Evolutionary conservation across 2,113 vertebrate species (phyloP).

Genomic region (Tamias sibiricus): DNA sequence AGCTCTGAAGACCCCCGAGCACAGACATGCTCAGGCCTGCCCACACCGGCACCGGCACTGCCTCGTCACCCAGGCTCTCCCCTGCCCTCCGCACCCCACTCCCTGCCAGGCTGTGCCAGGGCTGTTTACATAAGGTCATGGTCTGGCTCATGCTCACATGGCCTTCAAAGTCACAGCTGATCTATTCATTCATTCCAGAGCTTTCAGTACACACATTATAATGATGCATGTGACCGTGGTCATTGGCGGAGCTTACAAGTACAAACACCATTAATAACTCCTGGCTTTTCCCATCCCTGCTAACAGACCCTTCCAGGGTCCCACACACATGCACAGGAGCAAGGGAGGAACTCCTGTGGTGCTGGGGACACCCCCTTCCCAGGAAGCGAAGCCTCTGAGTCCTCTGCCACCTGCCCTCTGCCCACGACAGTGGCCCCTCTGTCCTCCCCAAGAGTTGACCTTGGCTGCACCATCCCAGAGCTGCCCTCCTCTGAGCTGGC

Average conservation of each 20-base stretch:
- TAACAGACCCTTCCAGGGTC: not conserved
- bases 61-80: not conserved
- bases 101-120: not conserved
- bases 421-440: not conserved
- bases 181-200: not conserved
- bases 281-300: not conserved
- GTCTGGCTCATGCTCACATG: not conserved
- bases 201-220: constrained; percentile 1
- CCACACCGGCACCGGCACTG: not conserved
- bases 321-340: not conserved
- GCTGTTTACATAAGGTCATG: not conserved
- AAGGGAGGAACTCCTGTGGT: not conserved
- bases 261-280: constrained; percentile 59
- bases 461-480: not conserved
- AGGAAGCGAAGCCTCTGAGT: too few species aligned
- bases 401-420: not conserved
- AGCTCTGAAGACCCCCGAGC: not conserved
- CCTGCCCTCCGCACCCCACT: not conserved
- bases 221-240: not conserved
- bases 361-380: not conserved
- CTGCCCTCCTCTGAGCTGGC: rapidly evolving
- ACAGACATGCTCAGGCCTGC: not conserved
- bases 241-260: not conserved
- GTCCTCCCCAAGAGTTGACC: not conserved
- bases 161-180: not conserved